Conservation (phyloP, 2,888 invertebrate species). For the Eupelmus urozonus region DNA sequence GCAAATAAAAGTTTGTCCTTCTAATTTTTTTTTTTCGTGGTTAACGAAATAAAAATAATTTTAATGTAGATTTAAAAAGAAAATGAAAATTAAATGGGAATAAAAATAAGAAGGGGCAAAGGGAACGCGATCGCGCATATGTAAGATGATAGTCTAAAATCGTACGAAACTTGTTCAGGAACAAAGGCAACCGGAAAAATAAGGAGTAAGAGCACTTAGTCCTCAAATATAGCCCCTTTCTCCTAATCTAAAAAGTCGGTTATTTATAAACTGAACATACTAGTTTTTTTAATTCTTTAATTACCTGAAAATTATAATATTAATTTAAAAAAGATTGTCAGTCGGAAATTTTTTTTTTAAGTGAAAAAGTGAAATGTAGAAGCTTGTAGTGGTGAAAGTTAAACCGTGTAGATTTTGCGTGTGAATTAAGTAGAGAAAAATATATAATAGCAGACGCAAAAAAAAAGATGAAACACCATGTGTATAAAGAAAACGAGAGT, state of each 20-base stretch:
- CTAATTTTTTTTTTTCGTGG: slow-evolving; percentile 25
- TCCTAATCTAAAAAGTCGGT: background rate
- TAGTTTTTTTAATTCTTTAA: too few relatives aligned
- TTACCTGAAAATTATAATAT: too few relatives aligned
- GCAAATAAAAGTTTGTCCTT: slow-evolving; percentile 21
- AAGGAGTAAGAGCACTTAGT: slow-evolving; percentile 13
- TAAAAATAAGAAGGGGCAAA: background rate
- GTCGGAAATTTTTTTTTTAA: slow-evolving; percentile 17
- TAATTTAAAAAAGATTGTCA: background rate
- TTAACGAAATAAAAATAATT: background rate
- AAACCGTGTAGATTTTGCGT: slow-evolving; percentile 33
- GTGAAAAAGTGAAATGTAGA: background rate
- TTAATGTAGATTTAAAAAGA: background rate
- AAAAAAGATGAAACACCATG: slow-evolving; percentile 53
- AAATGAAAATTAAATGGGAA: background rate
- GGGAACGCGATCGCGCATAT: slow-evolving; percentile 32
- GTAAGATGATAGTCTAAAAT: slow-evolving; percentile 32
- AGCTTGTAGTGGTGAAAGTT: slow-evolving; percentile 38
- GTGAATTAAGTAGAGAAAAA: slow-evolving; percentile 35
- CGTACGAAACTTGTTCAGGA: slow-evolving; percentile 14
- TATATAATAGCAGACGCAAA: slow-evolving; percentile 6
- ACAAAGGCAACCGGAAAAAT: background rate
- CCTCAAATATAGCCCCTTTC: background rate
- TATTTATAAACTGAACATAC: slow-evolving; percentile 3
- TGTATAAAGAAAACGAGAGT: slow-evolving; percentile 57